A percentile compares a stretch with the other conserved stretches of the same genome.
phyloP scores from a whole-genome alignment of 2,888 invertebrate species.

The Melipona bicolor region DNA sequence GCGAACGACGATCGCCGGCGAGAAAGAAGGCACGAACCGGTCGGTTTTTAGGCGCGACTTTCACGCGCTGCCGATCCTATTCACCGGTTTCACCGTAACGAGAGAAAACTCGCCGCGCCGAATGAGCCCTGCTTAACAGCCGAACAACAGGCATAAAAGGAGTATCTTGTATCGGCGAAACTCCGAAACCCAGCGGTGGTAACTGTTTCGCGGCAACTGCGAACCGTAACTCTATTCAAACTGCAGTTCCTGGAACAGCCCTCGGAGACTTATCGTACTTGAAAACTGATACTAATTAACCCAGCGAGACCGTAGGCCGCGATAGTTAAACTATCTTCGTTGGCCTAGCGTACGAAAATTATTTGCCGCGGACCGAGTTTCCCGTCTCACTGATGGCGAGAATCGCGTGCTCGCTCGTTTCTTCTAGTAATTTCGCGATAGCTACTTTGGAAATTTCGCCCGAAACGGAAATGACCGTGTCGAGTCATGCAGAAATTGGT shows the following conservation, averaged over 20 bases:
- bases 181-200: slow-evolving; percentile 51
- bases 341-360: slow-evolving; percentile 62
- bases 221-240: slow-evolving; percentile 70
- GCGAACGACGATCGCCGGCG: background rate
- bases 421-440: background rate
- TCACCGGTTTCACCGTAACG: background rate
- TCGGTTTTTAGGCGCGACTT: background rate
- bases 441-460: background rate
- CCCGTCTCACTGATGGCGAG: slow-evolving; percentile 16
- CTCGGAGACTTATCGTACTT: slow-evolving; percentile 71
- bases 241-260: slow-evolving; percentile 66
- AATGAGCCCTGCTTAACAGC: slow-evolving; percentile 33
- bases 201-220: slow-evolving; percentile 67
- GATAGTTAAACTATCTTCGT: slow-evolving; percentile 62
- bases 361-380: slow-evolving; percentile 45
- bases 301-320: slow-evolving; percentile 55
- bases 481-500: background rate
- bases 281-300: slow-evolving; percentile 73
- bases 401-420: background rate
- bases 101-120: slow-evolving; percentile 39
- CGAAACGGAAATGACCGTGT: background rate
- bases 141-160: slow-evolving; percentile 53
- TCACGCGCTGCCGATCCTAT: background rate
- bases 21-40: background rate
- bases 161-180: slow-evolving; percentile 60